Percentiles rank a stretch among this genome's conserved stretches.
Conservation (phyloP, 2,113 vertebrate genomes). For the Etheostoma cragini region DNA sequence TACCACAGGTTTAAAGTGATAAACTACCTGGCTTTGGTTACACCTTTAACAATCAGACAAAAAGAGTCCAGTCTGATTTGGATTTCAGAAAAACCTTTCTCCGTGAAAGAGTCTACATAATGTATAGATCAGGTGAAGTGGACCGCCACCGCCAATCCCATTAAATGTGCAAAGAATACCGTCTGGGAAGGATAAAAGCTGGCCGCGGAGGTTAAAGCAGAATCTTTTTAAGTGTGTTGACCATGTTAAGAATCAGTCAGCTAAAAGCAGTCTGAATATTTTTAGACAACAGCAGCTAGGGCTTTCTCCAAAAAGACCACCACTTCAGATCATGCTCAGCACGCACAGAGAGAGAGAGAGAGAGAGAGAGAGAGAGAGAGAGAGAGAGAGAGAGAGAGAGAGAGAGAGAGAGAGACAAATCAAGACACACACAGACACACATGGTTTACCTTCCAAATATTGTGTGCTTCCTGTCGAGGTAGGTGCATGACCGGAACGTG, state of each 20-base stretch:
- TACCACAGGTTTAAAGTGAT: no score
- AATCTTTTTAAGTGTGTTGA: slow-evolving; percentile 24
- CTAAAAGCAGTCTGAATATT: slow-evolving; percentile 47
- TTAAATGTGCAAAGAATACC: slow-evolving; percentile 31
- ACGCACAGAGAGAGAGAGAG: no score
- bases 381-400: no score
- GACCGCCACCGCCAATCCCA: not conserved
- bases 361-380: no score
- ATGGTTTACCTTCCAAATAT: slow-evolving; percentile 93
- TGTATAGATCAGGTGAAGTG: slow-evolving; percentile 5
- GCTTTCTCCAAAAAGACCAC: slow-evolving; percentile 26
- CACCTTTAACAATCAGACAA: not conserved
- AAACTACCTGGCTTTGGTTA: not conserved
- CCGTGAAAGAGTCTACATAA: not conserved
- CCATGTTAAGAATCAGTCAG: slow-evolving; percentile 12
- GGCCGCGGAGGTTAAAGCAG: not conserved
- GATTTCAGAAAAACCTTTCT: not conserved
- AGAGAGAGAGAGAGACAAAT: no score
- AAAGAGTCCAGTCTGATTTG: not conserved
- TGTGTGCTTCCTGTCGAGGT: slow-evolving; percentile 96
- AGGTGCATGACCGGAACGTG: slow-evolving; percentile 94
- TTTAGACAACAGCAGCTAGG: slow-evolving; percentile 31
- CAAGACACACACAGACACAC: no score
- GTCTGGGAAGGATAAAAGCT: slow-evolving; percentile 12
- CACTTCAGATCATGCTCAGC: slow-evolving; percentile 16